Conservation (phyloP, 1,140 invertebrate genomes). For the Danaus plexippus region DNA sequence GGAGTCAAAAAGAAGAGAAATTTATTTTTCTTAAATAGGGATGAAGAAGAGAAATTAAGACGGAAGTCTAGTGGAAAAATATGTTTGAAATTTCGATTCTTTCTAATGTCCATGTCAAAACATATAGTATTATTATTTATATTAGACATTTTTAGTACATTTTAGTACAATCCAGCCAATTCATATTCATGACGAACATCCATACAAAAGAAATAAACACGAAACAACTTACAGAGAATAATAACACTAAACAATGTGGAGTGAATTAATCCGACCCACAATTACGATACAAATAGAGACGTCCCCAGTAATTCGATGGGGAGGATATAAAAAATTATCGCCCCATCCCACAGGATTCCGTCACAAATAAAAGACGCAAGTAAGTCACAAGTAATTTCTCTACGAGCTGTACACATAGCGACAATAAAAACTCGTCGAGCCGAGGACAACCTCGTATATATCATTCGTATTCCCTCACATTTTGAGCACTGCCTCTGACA, state of each 20-base stretch:
- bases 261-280: slow-evolving; percentile 17
- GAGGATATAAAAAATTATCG: slow-evolving; percentile 53
- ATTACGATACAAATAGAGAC: slow-evolving; percentile 32
- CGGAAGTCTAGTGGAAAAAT: too few species aligned
- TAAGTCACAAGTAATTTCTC: slow-evolving; percentile 60
- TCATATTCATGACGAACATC: too few species aligned
- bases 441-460: slow-evolving; percentile 43
- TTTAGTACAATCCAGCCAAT: too few species aligned
- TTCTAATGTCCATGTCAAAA: too few species aligned
- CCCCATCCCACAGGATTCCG: slow-evolving; percentile 28
- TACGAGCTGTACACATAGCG: slow-evolving; percentile 52
- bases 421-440: slow-evolving; percentile 49
- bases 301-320: slow-evolving; percentile 36
- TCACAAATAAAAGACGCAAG: slow-evolving; percentile 40
- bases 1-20: too few species aligned
- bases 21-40: too few species aligned
- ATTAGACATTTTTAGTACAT: too few species aligned
- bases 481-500: slow-evolving; percentile 28
- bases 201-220: too few species aligned
- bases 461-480: slow-evolving; percentile 31
- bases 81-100: too few species aligned
- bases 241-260: slow-evolving; percentile 16
- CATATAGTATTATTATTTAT: too few species aligned
- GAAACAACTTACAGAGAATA: too few species aligned
- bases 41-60: too few species aligned